phyloP scores from a whole-genome alignment of 53 echinoderm and acorn worm species.

The Pentamera pediparva region DNA sequence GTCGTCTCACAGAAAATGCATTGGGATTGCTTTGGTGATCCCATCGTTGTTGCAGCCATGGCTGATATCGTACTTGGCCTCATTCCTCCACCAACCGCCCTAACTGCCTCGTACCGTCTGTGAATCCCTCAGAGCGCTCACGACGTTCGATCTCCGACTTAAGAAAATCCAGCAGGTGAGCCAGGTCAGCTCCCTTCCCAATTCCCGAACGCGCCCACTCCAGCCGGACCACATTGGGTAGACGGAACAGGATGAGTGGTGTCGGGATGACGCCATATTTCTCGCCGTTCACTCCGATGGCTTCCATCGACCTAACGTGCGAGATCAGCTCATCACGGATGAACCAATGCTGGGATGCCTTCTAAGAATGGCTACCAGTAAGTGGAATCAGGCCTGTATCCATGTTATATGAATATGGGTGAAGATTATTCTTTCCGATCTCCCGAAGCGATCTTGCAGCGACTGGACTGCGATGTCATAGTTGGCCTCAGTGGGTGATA shows the following conservation, averaged over 20 bases:
- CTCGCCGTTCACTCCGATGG: conserved; percentile 4
- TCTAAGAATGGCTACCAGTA: background rate
- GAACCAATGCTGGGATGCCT: background rate
- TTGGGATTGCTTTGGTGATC: background rate
- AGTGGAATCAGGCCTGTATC: background rate
- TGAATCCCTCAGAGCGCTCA: conserved; percentile 24
- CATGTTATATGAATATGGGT: conserved; percentile 28
- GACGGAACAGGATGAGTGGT: background rate
- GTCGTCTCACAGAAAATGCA: conserved; percentile 22
- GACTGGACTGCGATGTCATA: conserved; percentile 2
- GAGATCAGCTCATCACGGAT: conserved; percentile 3
- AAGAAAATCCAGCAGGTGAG: background rate
- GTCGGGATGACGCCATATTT: conserved; percentile 6
- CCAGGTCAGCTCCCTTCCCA: background rate
- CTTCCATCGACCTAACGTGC: conserved; percentile 23
- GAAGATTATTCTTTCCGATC: conserved; percentile 30
- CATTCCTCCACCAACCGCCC: too few species aligned
- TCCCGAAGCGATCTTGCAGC: conserved; percentile 7
- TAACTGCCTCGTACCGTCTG: background rate
- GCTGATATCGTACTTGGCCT: background rate
- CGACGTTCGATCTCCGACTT: conserved; percentile 8
- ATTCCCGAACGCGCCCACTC: background rate
- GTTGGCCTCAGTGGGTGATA: conserved; percentile 5
- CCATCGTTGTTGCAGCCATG: background rate
- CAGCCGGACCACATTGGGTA: background rate